phyloP scores from a whole-genome alignment of 2,797 vertebrate species.

The Astyanax mexicanus region DNA sequence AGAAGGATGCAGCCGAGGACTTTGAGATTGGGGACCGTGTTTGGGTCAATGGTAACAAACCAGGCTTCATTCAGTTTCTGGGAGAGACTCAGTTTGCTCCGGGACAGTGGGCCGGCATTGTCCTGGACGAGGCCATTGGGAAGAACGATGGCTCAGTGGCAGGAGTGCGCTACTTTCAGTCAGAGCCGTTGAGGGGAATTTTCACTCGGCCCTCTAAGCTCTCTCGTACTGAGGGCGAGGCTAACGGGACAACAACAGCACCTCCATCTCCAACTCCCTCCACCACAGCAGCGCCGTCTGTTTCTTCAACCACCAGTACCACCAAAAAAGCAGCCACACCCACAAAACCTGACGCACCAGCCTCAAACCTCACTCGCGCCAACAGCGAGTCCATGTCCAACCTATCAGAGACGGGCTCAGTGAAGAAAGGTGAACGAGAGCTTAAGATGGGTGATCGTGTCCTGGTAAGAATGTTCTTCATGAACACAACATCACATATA shows the following conservation, averaged over 20 bases:
- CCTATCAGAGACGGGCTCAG: constrained; percentile 91
- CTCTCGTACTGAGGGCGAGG: constrained; percentile 88
- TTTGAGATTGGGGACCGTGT: constrained; percentile 92
- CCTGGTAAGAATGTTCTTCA: constrained; percentile 79
- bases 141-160: constrained; percentile 98
- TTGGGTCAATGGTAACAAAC: constrained; percentile 98
- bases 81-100: constrained; percentile 98
- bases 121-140: constrained; percentile 94
- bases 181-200: constrained; percentile 92
- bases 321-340: constrained; percentile 76
- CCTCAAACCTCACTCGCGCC: constrained; percentile 88
- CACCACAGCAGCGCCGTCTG: constrained; percentile 74
- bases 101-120: constrained; percentile 97
- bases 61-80: constrained; percentile 93
- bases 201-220: constrained; percentile 97
- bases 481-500: too few species aligned
- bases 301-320: constrained; percentile 74
- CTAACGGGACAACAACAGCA: constrained; percentile 85
- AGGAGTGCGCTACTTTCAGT: constrained; percentile 96
- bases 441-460: constrained; percentile 92
- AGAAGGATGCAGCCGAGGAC: constrained; percentile 82
- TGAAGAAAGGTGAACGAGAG: constrained; percentile 90
- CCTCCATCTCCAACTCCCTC: constrained; percentile 84
- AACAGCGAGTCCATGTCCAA: constrained; percentile 93
- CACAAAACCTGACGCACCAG: constrained; percentile 66